Percentiles rank a stretch among this genome's conserved stretches.
phyloP scores from a whole-genome alignment of 2,888 invertebrate genomes.

The Drosophila niveifrons region DNA sequence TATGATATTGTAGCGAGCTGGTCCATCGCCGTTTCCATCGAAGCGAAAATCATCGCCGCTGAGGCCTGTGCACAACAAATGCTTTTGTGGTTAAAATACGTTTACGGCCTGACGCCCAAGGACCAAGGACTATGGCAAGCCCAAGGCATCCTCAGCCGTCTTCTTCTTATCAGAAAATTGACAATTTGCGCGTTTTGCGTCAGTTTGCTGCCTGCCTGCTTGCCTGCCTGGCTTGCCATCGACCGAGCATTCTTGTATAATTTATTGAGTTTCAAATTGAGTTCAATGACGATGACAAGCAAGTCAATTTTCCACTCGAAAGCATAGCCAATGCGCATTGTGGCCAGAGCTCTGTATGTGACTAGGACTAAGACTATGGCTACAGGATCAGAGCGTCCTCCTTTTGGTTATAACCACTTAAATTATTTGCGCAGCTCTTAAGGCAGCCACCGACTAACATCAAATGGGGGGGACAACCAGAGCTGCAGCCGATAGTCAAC shows the following conservation, averaged over 20 bases:
- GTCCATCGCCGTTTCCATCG: constrained; percentile 95
- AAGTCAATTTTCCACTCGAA: constrained; percentile 83
- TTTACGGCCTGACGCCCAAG: constrained; percentile 49
- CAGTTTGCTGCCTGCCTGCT: constrained; percentile 28
- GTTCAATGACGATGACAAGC: constrained; percentile 82
- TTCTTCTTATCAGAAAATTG: constrained; percentile 77
- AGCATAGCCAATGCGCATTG: constrained; percentile 71
- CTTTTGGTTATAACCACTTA: constrained; percentile 51
- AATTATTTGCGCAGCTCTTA: constrained; percentile 73
- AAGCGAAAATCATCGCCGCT: constrained; percentile 96
- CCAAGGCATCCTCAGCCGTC: constrained; percentile 19
- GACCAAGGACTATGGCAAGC: not conserved
- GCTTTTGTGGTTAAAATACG: constrained; percentile 49
- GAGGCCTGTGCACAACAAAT: constrained; percentile 88
- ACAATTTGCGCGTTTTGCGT: constrained; percentile 77
- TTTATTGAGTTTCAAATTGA: constrained; percentile 83
- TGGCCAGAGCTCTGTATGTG: constrained; percentile 33
- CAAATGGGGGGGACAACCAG: not conserved
- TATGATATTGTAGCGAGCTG: constrained; percentile 97
- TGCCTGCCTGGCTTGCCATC: constrained; percentile 10
- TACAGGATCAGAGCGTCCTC: not conserved
- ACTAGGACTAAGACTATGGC: constrained; percentile 12
- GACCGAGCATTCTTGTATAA: constrained; percentile 63
- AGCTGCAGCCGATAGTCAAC: constrained; percentile 7
- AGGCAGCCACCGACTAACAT: constrained; percentile 1